These are phyloP conservation scores for Mactromeris polynyma DNA, from an alignment of 2,888 invertebrate species.

Conservation along the genomic window DNA sequence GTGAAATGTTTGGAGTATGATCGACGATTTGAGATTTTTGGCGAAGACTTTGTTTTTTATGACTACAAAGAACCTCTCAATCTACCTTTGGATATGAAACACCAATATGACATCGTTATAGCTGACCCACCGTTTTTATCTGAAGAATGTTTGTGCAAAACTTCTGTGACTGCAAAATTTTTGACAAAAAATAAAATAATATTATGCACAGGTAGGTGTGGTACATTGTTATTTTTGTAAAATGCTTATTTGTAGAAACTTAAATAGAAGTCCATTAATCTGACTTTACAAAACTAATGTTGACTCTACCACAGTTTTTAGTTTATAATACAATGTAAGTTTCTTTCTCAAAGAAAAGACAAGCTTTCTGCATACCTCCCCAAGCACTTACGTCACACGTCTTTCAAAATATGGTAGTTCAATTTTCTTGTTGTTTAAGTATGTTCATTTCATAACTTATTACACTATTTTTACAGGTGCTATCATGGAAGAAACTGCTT, in stretches of 20 bases:
- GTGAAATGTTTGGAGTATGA: constrained; percentile 92
- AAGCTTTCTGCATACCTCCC: too few species aligned
- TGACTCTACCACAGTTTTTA: too few species aligned
- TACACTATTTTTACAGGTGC: constrained; percentile 89
- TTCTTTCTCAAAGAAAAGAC: too few species aligned
- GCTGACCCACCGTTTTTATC: constrained; percentile 98
- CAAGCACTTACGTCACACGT: too few species aligned
- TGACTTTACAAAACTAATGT: too few species aligned
- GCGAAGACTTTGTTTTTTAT: constrained; percentile 93
- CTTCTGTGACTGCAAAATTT: constrained; percentile 92
- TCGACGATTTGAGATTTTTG: constrained; percentile 92
- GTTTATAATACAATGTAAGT: too few species aligned
- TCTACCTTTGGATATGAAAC: constrained; percentile 89
- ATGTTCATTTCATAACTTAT: neutral
- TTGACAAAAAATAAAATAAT: constrained; percentile 93
- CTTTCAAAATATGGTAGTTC: too few species aligned
- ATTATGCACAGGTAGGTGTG: constrained; percentile 92
- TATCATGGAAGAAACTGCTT: constrained; percentile 92
- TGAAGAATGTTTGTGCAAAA: constrained; percentile 96
- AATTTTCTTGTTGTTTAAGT: too few species aligned
- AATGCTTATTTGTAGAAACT: too few species aligned
- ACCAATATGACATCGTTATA: constrained; percentile 93
- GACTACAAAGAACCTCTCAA: constrained; percentile 94
- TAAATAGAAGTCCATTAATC: too few species aligned
- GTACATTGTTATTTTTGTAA: too few species aligned